phyloP scores from a whole-genome alignment of 2,797 vertebrate species.

The Gymnothorax javanicus region DNA sequence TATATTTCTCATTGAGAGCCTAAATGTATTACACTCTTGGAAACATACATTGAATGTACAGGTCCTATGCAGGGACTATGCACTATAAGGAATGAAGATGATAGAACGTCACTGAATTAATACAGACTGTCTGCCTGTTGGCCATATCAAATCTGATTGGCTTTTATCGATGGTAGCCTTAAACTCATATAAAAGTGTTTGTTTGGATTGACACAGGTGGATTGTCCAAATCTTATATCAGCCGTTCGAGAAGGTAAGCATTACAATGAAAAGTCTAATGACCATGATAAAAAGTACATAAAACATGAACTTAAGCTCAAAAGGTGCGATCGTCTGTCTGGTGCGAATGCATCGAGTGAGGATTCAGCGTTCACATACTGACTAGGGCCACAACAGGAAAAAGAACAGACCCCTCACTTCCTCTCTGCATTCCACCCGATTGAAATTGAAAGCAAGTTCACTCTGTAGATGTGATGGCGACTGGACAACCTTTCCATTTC shows the following conservation, averaged over 20 bases:
- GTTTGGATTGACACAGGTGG: neutral
- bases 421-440: neutral
- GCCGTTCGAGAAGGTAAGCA: neutral
- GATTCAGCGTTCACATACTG: neutral
- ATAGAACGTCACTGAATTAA: neutral
- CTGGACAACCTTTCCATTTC: neutral
- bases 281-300: neutral
- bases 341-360: neutral
- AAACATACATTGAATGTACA: neutral
- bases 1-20: slow-evolving; percentile 24
- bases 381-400: neutral
- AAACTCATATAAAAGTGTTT: neutral
- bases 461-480: neutral
- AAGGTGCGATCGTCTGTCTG: neutral
- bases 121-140: neutral
- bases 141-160: neutral
- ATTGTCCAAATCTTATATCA: neutral
- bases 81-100: neutral
- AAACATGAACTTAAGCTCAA: neutral
- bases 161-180: neutral
- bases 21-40: neutral
- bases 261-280: slow-evolving; percentile 13
- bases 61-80: neutral
- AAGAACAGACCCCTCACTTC: neutral
- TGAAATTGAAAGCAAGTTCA: neutral